phyloP scores from a whole-genome alignment of 2,888 invertebrate genomes.

The Agelastica alni region DNA sequence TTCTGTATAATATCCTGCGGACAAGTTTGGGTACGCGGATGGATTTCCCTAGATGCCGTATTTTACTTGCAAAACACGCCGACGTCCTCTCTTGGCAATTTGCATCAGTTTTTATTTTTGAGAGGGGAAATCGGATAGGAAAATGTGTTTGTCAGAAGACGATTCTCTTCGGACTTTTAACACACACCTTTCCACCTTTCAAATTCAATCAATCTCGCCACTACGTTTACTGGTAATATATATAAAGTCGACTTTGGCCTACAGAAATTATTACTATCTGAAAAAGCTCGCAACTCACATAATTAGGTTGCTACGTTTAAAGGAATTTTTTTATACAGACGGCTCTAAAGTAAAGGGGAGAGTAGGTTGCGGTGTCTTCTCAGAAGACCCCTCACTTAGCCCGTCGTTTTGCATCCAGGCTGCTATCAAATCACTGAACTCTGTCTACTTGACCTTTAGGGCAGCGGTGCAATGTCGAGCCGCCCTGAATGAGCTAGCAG shows the following conservation, averaged over 20 bases:
- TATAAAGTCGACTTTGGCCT: constrained; percentile 12
- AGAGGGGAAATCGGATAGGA: constrained; percentile 16
- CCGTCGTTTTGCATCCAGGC: too few relatives aligned
- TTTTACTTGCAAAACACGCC: constrained; percentile 48
- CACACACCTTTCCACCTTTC: constrained; percentile 24
- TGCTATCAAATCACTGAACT: too few relatives aligned
- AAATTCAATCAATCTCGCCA: constrained; percentile 30
- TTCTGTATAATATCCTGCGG: constrained; percentile 39
- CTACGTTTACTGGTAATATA: constrained; percentile 15
- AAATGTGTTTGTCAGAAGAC: constrained; percentile 28
- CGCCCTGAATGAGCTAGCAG: too few relatives aligned
- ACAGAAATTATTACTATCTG: constrained; percentile 1
- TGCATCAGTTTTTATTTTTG: constrained; percentile 46
- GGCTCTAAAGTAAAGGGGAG: too few relatives aligned
- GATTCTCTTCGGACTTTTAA: constrained; percentile 23
- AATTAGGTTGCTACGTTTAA: background rate
- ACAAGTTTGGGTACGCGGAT: constrained; percentile 30
- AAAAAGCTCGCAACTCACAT: background rate
- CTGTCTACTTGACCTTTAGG: too few relatives aligned
- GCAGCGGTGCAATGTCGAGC: too few relatives aligned
- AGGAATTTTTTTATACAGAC: too few relatives aligned
- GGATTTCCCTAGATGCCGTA: constrained; percentile 50
- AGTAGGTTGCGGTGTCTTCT: too few relatives aligned
- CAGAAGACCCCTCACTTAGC: too few relatives aligned
- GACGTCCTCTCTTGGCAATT: constrained; percentile 40